Base-by-base conservation (phyloP, 2,797 vertebrate genomes). In the Emydoidea blandingii region DNA sequence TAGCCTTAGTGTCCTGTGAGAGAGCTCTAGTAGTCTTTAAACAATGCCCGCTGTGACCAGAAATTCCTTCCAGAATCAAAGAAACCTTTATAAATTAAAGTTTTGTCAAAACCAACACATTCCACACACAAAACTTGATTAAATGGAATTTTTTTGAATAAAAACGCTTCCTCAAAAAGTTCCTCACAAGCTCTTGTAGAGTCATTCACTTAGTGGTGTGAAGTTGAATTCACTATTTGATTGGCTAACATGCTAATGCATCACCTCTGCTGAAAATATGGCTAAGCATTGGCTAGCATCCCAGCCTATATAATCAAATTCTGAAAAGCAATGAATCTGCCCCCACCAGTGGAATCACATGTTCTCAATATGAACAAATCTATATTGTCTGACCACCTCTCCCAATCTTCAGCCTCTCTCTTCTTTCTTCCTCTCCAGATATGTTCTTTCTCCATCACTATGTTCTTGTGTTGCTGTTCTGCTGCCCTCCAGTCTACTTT, bases 401-500 rank as follows among this genome's bases (percentile, higher is more conserved):
- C 89, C 72, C 54, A 52, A 89, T 89, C 53, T 81, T 89, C 87
- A 82, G 86, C 91, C 72, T 94, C 83, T 78, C 92, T 41, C 89
- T 50, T 90, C 92, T 92, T 88, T 90, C 84, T 81, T 94, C 91
- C 94, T 68, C 92, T 92, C 87, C 85, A 76, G 92, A 95, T 91
- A 96, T 94, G 90, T 87, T 96, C 95, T 94, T 87, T 96, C 95
- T 89, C 90, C 49, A 79, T 94, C 94, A 93, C 91, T 94, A 96
- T 90, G 95, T 90, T 95, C 95, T 96, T 92, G 31, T 94, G 84
- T 96, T 94, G 95, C 96, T 95, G 91, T 95, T 97, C 91, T 97
- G 96, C 96, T 97, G 96, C 94, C 95, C 95, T 97, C 96, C 97
- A 82, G 95, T 96, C 96, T 91, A 76, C 93, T 86, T 95, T 96